phyloP scores from a whole-genome alignment of 2,113 vertebrate species.

The Colaptes auratus region DNA sequence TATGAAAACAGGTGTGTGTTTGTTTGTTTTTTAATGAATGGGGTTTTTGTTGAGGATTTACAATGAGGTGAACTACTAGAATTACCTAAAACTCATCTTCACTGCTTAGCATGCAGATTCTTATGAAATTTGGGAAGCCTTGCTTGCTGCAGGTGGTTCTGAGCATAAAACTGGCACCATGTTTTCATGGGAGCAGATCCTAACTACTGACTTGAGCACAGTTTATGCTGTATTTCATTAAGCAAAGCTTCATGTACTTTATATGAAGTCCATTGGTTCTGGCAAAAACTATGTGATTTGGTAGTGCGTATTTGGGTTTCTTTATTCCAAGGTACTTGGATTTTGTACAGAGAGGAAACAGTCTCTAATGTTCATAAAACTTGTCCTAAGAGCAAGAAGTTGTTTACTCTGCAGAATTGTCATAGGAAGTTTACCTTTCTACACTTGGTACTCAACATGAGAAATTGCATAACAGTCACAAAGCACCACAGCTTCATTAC shows the following conservation, averaged over 20 bases:
- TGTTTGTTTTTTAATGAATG: neutral
- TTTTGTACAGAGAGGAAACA: neutral
- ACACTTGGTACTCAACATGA: neutral
- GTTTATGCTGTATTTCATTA: neutral
- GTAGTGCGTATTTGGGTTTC: accelerated
- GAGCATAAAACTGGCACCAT: accelerated
- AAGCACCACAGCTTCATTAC: neutral
- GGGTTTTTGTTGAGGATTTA: neutral
- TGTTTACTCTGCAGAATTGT: neutral
- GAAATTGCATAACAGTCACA: neutral
- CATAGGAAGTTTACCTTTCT: neutral
- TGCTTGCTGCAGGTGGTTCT: accelerated
- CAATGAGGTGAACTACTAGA: neutral
- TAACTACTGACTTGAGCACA: neutral
- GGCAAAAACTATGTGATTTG: neutral
- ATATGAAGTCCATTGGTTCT: neutral
- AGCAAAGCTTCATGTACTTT: neutral
- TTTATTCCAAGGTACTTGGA: neutral
- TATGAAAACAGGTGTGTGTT: neutral
- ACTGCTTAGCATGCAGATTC: neutral
- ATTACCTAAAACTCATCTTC: neutral
- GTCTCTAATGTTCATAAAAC: neutral
- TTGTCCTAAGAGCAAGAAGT: neutral
- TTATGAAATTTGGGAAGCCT: neutral
- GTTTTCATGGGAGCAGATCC: neutral